Conservation (phyloP, 2,888 invertebrate species). For the Melieria omissa region DNA sequence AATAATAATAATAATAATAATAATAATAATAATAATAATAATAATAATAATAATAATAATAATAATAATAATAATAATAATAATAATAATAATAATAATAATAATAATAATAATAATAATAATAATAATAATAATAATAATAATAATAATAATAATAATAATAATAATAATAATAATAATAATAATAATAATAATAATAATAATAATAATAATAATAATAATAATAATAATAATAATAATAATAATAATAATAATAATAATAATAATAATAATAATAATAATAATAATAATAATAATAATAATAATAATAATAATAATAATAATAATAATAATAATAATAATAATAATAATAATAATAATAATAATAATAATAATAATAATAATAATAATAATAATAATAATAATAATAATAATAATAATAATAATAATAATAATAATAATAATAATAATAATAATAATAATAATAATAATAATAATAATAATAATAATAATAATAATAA, state of each 20-base stretch:
- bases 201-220: constrained; percentile 4
- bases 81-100: constrained; percentile 4
- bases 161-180: constrained; percentile 4
- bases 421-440: too few relatives aligned
- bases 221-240: constrained; percentile 4
- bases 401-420: too few relatives aligned
- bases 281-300: constrained; percentile 4
- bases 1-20: constrained; percentile 4
- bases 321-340: too few relatives aligned
- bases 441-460: too few relatives aligned
- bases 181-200: constrained; percentile 4
- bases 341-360: neutral
- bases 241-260: constrained; percentile 1
- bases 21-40: constrained; percentile 4
- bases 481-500: too few relatives aligned
- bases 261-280: constrained; percentile 4
- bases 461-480: too few relatives aligned
- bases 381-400: too few relatives aligned
- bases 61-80: constrained; percentile 4
- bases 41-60: constrained; percentile 4
- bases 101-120: constrained; percentile 4
- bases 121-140: constrained; percentile 4
- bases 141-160: constrained; percentile 4
- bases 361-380: too few relatives aligned
- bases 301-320: too few relatives aligned